Evolutionary conservation across 2,888 invertebrate species (phyloP).

Genomic region (Limnephilus marmoratus): DNA sequence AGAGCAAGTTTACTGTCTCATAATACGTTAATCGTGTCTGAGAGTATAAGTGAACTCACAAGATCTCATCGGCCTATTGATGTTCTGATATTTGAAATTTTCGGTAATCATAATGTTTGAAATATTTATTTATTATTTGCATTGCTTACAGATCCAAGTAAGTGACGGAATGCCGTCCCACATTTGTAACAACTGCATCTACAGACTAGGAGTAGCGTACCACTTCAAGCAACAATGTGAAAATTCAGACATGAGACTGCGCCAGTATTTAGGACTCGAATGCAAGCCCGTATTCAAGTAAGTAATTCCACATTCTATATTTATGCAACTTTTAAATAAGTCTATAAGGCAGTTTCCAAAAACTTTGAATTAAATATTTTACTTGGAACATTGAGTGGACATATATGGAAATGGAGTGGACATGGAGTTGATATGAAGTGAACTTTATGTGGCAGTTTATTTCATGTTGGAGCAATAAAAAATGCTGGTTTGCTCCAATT

Average conservation of each 20-base stretch:
- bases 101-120: background rate
- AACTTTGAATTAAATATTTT: background rate
- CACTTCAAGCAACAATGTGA: conserved; percentile 81
- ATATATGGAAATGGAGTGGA: too few species aligned
- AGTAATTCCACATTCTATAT: background rate
- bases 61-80: background rate
- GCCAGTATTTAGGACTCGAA: conserved; percentile 78
- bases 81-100: background rate
- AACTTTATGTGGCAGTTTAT: background rate
- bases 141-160: conserved; percentile 71
- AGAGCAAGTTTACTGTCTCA: background rate
- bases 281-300: conserved; percentile 70
- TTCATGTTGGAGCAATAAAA: background rate
- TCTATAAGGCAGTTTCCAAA: background rate
- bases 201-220: conserved; percentile 79
- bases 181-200: conserved; percentile 80
- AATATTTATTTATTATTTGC: background rate
- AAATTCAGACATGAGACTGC: conserved; percentile 77
- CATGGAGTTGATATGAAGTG: too few species aligned
- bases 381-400: too few species aligned
- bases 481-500: background rate
- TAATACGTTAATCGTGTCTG: background rate
- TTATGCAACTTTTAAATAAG: background rate
- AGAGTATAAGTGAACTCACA: background rate
- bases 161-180: conserved; percentile 79